These are phyloP conservation scores for Gymnoscopelus microlampas DNA, from an alignment of 2,797 vertebrate genomes.

Conservation along the genomic window DNA sequence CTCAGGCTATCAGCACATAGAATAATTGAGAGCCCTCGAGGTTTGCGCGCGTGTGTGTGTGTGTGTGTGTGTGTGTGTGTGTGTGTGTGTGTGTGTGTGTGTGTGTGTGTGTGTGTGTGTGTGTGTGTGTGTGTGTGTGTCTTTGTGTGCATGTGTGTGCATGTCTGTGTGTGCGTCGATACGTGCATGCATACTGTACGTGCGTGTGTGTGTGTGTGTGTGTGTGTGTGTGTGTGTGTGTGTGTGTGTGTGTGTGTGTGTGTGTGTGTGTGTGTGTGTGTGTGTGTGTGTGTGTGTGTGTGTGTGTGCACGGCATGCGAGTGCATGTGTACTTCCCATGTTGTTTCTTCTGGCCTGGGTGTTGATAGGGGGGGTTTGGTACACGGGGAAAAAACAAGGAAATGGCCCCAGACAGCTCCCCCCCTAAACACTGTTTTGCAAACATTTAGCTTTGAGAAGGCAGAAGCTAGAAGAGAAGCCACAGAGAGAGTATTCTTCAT, in stretches of 20 bases:
- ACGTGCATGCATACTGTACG: too few relatives aligned
- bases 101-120: conserved; percentile 14
- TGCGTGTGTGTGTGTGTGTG: conserved; percentile 2
- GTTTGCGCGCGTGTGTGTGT: conserved; percentile 22
- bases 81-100: conserved; percentile 12
- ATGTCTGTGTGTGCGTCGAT: background rate
- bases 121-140: too few relatives aligned
- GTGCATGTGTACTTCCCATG: background rate
- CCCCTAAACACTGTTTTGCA: conserved; percentile 38
- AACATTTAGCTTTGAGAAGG: conserved; percentile 3
- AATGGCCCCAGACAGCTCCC: conserved; percentile 12
- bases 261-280: background rate
- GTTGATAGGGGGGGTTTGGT: conserved; percentile 9
- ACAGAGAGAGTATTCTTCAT: conserved; percentile 2
- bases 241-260: background rate
- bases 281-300: conserved; percentile 17
- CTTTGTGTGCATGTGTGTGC: too few relatives aligned
- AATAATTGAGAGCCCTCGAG: conserved; percentile 21
- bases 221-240: conserved; percentile 11
- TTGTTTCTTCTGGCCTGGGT: conserved; percentile 31
- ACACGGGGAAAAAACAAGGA: conserved; percentile 41
- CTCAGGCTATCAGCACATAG: conserved; percentile 37
- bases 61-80: conserved; percentile 15
- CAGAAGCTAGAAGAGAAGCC: conserved; percentile 24
- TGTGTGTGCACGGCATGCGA: background rate